Conservation (phyloP, 53 echinoderm and acorn worm genomes). For the Henricia sp. region DNA sequence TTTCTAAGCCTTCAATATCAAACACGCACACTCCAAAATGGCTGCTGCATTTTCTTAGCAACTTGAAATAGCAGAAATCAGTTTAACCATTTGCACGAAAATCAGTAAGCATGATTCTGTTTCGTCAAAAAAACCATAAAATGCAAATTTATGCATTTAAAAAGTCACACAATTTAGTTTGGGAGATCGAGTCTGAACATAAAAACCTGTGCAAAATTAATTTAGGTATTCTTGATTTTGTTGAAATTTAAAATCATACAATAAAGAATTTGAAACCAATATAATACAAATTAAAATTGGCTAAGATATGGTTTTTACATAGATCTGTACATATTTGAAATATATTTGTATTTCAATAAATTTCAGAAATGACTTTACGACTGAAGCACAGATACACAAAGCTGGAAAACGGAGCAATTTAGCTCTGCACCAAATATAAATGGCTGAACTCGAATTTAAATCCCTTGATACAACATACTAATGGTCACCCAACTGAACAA, state of each 20-base stretch:
- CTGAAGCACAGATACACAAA: constrained; percentile 33
- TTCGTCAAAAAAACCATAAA: background rate
- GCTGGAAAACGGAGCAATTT: no score
- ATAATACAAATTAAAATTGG: constrained; percentile 34
- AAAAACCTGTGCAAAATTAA: background rate
- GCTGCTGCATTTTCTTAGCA: no score
- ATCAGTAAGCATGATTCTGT: no score
- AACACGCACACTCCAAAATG: no score
- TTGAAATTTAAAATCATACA: background rate
- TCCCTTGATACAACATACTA: no score
- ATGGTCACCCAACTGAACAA: no score
- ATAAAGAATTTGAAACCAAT: background rate
- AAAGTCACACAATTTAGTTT: constrained; percentile 1
- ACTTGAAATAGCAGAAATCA: no score
- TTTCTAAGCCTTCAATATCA: no score
- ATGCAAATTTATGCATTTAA: background rate
- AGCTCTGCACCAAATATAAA: no score
- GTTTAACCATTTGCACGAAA: no score
- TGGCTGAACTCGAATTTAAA: no score
- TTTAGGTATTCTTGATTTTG: background rate
- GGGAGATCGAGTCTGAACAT: no score
- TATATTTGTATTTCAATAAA: constrained; percentile 34
- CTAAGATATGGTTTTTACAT: constrained; percentile 50
- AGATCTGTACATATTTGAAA: constrained; percentile 45
- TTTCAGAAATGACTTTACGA: background rate